Evolutionary conservation across 2,888 invertebrate species (phyloP).

Genomic region (Piscicola geometra): DNA sequence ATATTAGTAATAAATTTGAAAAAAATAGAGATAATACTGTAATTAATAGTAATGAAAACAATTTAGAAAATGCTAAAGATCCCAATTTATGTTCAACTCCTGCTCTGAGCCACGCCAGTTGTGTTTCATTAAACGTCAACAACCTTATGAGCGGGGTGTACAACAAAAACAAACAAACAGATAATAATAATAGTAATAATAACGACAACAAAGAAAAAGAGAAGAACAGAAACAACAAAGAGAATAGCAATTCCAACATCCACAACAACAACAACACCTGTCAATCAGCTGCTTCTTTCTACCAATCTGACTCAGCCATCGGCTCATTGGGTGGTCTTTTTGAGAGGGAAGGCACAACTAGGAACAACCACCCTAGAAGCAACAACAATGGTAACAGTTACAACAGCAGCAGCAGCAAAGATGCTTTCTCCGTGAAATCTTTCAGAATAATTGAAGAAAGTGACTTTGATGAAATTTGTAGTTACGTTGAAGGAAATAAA

Average conservation of each 20-base stretch:
- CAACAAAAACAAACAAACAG: background rate
- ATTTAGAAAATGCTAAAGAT: too few relatives aligned
- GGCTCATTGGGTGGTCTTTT: background rate
- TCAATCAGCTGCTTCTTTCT: background rate
- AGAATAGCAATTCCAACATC: background rate
- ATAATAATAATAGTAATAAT: background rate
- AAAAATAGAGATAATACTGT: too few relatives aligned
- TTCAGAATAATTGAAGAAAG: slow-evolving; percentile 1
- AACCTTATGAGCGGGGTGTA: background rate
- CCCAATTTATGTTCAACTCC: too few relatives aligned
- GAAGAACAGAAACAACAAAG: too few relatives aligned
- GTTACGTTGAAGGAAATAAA: background rate
- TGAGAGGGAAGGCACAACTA: background rate
- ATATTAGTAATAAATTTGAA: too few relatives aligned
- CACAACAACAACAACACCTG: background rate
- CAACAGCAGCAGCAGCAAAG: too few relatives aligned
- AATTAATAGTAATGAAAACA: too few relatives aligned
- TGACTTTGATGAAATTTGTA: background rate
- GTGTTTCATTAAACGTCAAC: background rate
- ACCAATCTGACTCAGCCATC: slow-evolving; percentile 13
- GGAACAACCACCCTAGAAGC: background rate
- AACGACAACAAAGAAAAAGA: too few relatives aligned
- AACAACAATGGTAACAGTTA: too few relatives aligned
- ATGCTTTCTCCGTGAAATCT: background rate
- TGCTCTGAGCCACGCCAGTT: too few relatives aligned